Conservation (phyloP, 2,113 vertebrate species). For the Poeciliopsis turrubarensis region DNA sequence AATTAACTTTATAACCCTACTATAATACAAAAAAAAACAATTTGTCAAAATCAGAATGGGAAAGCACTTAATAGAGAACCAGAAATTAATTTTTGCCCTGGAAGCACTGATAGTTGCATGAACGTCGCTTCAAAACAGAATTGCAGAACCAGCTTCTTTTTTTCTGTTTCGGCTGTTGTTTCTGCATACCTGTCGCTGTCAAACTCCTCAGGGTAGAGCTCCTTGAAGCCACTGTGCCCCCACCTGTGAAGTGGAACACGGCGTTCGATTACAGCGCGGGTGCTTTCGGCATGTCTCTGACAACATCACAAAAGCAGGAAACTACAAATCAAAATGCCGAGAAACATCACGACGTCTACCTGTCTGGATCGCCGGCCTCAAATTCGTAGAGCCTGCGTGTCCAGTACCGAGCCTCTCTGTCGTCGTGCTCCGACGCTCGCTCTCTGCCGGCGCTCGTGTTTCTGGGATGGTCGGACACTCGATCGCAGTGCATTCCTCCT, state of each 20-base stretch:
- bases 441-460: conserved; percentile 73
- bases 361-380: conserved; percentile 92
- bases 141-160: not conserved
- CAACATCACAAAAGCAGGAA: not conserved
- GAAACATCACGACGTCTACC: conserved; percentile 70
- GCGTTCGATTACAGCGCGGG: conserved; percentile 1
- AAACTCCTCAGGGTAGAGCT: conserved; percentile 96
- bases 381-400: conserved; percentile 92
- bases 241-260: conserved; percentile 73
- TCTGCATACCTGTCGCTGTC: conserved; percentile 86
- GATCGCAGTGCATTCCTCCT: conserved; percentile 91
- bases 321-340: not conserved
- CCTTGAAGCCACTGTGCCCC: conserved; percentile 99
- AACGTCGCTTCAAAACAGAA: conserved; percentile 11
- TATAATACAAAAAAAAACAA: not conserved
- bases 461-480: conserved; percentile 81
- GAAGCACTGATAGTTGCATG: not conserved
- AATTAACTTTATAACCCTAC: no score
- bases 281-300: not conserved
- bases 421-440: conserved; percentile 80
- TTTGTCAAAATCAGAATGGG: not conserved
- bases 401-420: conserved; percentile 88
- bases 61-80: not conserved
- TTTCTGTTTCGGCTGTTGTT: not conserved
- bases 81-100: not conserved